These are phyloP conservation scores for Antheraea mylitta DNA, from an alignment of 1,140 invertebrate species.

Conservation along the genomic window DNA sequence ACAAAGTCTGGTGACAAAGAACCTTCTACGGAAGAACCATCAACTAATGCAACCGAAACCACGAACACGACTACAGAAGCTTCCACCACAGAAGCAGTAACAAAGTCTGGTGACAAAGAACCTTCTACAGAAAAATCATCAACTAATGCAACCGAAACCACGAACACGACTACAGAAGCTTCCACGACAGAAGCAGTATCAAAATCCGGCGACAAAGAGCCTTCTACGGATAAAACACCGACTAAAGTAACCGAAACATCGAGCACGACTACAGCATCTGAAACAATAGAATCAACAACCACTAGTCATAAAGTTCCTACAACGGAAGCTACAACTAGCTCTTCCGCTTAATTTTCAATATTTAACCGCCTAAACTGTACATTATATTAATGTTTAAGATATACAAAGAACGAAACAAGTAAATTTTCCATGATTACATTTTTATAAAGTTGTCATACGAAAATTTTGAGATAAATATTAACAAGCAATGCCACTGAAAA, in stretches of 20 bases:
- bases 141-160: neutral
- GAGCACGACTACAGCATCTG: conserved; percentile 1
- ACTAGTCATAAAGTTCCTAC: conserved; percentile 13
- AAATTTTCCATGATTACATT: neutral
- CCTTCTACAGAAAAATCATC: neutral
- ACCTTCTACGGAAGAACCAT: neutral
- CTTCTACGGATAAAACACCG: neutral
- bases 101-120: neutral
- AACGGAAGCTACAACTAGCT: conserved; percentile 6
- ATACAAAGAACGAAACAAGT: neutral
- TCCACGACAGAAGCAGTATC: neutral
- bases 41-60: neutral
- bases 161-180: conserved; percentile 1
- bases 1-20: neutral
- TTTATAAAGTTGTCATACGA: neutral
- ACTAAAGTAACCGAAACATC: neutral
- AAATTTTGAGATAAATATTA: neutral
- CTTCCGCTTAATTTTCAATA: neutral
- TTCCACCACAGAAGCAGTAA: neutral
- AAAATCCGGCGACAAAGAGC: neutral
- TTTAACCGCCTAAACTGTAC: neutral
- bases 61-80: conserved; percentile 1
- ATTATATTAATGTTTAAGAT: conserved; percentile 4
- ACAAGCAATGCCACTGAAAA: neutral
- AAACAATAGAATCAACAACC: neutral